phyloP scores from a whole-genome alignment of 2,888 invertebrate species.

The Emmelina monodactyla region DNA sequence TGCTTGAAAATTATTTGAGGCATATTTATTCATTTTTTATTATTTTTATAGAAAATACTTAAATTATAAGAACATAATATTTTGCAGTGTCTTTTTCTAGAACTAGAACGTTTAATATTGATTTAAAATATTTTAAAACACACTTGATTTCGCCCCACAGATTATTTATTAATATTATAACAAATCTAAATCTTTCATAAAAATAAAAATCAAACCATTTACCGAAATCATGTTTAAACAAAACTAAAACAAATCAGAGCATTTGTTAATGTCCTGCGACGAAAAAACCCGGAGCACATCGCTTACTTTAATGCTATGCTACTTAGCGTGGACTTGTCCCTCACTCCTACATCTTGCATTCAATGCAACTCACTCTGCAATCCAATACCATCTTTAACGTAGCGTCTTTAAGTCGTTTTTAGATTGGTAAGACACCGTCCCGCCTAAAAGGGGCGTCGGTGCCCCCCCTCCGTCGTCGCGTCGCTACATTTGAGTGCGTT shows the following conservation, averaged over 20 bases:
- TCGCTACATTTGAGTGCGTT: slow-evolving; percentile 37
- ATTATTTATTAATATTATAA: too few relatives aligned
- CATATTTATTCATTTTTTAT: too few relatives aligned
- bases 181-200: neutral
- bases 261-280: slow-evolving; percentile 17
- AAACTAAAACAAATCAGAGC: slow-evolving; percentile 10
- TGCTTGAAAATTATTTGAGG: too few relatives aligned
- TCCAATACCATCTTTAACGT: slow-evolving; percentile 16
- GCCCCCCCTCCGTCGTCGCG: slow-evolving; percentile 47
- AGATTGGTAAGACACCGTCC: slow-evolving; percentile 25
- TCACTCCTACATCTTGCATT: slow-evolving; percentile 47
- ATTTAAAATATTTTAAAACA: too few relatives aligned
- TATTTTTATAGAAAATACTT: too few relatives aligned
- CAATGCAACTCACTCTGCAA: slow-evolving; percentile 29
- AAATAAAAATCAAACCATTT: neutral
- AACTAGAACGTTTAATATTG: too few relatives aligned
- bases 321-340: slow-evolving; percentile 48
- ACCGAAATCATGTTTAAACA: too few relatives aligned
- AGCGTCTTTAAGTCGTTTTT: slow-evolving; percentile 19
- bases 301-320: slow-evolving; percentile 37
- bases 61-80: too few relatives aligned
- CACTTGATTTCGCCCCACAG: too few relatives aligned
- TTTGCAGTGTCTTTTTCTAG: too few relatives aligned
- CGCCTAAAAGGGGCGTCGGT: slow-evolving; percentile 60
- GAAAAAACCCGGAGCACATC: slow-evolving; percentile 36